Evolutionary conservation across 2,888 invertebrate genomes (phyloP), one percentile per base, ranked within the genome.

Genomic region (Pomacea canaliculata): DNA sequence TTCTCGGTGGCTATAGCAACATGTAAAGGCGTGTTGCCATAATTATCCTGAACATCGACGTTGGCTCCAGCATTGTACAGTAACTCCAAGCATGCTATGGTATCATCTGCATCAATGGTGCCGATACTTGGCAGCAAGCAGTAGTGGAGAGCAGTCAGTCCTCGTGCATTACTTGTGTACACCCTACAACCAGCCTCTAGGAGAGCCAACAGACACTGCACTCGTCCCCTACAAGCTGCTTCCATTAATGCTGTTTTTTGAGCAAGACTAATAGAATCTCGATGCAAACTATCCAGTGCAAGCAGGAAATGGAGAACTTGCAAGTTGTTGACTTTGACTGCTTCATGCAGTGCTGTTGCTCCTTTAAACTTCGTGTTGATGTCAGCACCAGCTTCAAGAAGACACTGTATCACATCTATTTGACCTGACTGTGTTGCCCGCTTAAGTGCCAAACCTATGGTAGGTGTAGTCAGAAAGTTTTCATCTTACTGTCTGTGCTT

Each of bases 341-440:
- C 74, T 59, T 74, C 74, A 19, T 74, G 74, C 48, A 74, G 69
- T 7, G 62, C 74, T 12, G 74, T 68, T 10, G 74, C 74, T 19
- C 74, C 74, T 49, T 74, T 74, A 63, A 74, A 74, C 62, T 74
- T 69, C 62, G 74, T 74, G 60, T 74, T 74, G 49, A 74, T 69
- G 49, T 74, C 74, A 0, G 60, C 69, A 1, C 74, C 74, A 12
- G 74, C 62, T 7, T 59, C 74, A 60, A 74, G 60, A 27, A 74
- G 51, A 23, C 74, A 74, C 23, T 49, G 74, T 62, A 74, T 23
- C 1, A 69, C 63, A 2, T 69, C 69, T 68, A 74, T 69, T 46
- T 74, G 74, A 0, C 74, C 74, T 7, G 62, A 68, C 69, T 74
- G 74, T 7, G 74, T 74, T 23, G 74, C 74, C 1, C 74, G 68